Evolutionary conservation across 2,888 invertebrate species (phyloP).

Genomic region (Monopis laevigella): DNA sequence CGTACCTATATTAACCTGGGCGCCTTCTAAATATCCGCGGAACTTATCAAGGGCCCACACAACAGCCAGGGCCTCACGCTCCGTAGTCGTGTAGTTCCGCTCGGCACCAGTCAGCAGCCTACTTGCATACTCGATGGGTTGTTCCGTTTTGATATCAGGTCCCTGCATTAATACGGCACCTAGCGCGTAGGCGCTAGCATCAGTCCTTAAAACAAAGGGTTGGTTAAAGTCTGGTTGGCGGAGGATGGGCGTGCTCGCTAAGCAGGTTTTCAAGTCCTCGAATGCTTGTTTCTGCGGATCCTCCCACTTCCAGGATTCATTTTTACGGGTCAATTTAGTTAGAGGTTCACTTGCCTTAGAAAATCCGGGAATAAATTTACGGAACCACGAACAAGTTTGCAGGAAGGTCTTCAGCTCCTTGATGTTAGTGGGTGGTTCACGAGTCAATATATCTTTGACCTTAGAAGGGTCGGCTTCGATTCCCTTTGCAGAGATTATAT

Average conservation of each 20-base stretch:
- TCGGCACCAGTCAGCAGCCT: slow-evolving; percentile 25
- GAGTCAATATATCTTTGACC: slow-evolving; percentile 9
- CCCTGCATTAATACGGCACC: slow-evolving; percentile 20
- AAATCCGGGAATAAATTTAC: slow-evolving; percentile 16
- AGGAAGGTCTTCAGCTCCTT: slow-evolving; percentile 19
- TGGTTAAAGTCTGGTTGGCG: slow-evolving; percentile 22
- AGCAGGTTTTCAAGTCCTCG: slow-evolving; percentile 16
- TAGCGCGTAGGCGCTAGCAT: slow-evolving; percentile 20
- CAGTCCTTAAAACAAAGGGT: slow-evolving; percentile 23
- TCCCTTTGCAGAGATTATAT: slow-evolving; percentile 11
- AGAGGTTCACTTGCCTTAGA: slow-evolving; percentile 24
- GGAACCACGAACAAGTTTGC: slow-evolving; percentile 23
- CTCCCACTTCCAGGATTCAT: slow-evolving; percentile 23
- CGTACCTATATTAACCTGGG: slow-evolving; percentile 31
- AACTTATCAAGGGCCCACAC: slow-evolving; percentile 16
- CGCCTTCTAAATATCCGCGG: slow-evolving; percentile 28
- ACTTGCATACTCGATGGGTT: slow-evolving; percentile 21
- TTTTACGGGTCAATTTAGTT: slow-evolving; percentile 25
- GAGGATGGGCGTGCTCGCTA: slow-evolving; percentile 22
- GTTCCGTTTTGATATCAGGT: slow-evolving; percentile 11
- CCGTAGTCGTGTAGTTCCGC: slow-evolving; percentile 35
- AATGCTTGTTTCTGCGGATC: slow-evolving; percentile 16
- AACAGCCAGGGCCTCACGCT: slow-evolving; percentile 33
- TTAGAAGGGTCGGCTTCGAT: slow-evolving; percentile 14
- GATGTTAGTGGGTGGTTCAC: slow-evolving; percentile 8